A percentile compares a stretch with the other conserved stretches of the same genome.
These are phyloP conservation scores for Deilephila elpenor DNA, from an alignment of 2,888 invertebrate genomes.

Conservation along the genomic window DNA sequence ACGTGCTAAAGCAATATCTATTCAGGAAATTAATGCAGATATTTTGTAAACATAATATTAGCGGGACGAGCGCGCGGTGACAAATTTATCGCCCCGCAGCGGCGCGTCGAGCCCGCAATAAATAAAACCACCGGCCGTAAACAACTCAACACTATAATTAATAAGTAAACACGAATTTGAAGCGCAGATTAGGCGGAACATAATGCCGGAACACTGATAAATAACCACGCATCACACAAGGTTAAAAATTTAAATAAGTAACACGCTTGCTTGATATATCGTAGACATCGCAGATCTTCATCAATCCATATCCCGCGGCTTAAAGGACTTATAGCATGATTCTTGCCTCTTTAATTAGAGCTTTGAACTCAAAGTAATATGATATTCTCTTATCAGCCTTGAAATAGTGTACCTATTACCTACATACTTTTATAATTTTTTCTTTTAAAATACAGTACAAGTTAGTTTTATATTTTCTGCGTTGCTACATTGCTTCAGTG, in stretches of 20 bases:
- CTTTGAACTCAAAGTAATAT: too few relatives aligned
- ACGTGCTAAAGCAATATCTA: conserved; percentile 5
- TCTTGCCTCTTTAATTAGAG: too few relatives aligned
- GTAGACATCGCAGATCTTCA: too few relatives aligned
- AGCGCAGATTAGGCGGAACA: conserved; percentile 24
- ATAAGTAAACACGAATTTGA: conserved; percentile 33
- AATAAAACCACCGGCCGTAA: conserved; percentile 41
- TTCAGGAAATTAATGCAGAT: conserved; percentile 7
- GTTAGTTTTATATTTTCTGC: conserved; percentile 5
- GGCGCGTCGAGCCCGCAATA: conserved; percentile 31
- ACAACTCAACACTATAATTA: conserved; percentile 48
- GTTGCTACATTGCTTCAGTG: conserved; percentile 40
- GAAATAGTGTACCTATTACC: too few relatives aligned
- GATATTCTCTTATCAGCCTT: too few relatives aligned
- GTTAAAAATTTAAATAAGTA: background rate
- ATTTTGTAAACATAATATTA: conserved; percentile 24
- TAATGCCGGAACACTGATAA: background rate
- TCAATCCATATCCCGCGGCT: too few relatives aligned
- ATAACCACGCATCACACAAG: background rate
- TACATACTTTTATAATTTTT: background rate
- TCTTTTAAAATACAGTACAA: background rate
- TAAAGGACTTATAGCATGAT: too few relatives aligned
- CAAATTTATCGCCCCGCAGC: conserved; percentile 37
- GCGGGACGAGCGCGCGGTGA: conserved; percentile 28
- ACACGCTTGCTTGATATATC: background rate